phyloP scores from a whole-genome alignment of 1,140 invertebrate genomes.

The Acyrthosiphon pisum region DNA sequence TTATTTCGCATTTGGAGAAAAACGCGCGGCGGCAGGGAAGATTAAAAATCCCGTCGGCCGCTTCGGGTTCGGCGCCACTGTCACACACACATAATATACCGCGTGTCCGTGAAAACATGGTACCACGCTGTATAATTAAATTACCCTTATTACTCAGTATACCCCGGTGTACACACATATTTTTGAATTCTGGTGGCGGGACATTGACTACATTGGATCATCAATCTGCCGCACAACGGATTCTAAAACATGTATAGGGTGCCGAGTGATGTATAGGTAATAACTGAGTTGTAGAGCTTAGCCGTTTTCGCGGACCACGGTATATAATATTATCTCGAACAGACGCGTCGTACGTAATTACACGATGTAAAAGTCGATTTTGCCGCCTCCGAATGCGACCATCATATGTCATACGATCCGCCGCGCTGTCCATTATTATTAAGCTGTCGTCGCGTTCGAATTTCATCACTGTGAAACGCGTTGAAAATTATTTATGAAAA shows the following conservation, averaged over 20 bases:
- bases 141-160: too few species aligned
- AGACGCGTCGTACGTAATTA: constrained; percentile 18
- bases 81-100: background rate
- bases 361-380: background rate
- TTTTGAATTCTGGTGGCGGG: too few species aligned
- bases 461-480: background rate
- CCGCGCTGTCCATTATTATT: background rate
- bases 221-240: too few species aligned
- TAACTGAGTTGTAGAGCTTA: too few species aligned
- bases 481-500: background rate
- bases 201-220: too few species aligned
- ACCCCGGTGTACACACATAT: too few species aligned
- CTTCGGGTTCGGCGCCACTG: constrained; percentile 22
- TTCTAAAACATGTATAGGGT: too few species aligned
- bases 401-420: background rate
- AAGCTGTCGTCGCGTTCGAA: background rate
- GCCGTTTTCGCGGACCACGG: too few species aligned
- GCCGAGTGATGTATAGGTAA: too few species aligned
- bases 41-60: constrained; percentile 26
- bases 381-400: background rate
- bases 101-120: too few species aligned
- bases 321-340: background rate
- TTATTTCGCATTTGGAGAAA: constrained; percentile 23
- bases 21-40: background rate
- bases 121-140: too few species aligned